Evolutionary conservation across 1,140 invertebrate genomes (phyloP).

Genomic region (Scaptodrosophila lebanonensis): DNA sequence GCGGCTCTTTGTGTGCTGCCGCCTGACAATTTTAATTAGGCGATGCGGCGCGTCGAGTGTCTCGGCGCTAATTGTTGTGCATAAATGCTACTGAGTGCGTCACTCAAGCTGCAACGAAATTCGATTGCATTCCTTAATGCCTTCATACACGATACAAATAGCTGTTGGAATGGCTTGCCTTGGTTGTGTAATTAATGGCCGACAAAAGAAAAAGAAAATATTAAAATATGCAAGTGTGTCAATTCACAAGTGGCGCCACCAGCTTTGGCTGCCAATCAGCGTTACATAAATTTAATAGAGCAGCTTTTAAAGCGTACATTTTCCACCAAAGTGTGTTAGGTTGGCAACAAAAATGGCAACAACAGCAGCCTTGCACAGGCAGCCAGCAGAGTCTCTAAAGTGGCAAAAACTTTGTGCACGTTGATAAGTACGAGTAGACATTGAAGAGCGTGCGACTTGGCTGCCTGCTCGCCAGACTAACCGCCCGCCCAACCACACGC

Average conservation of each 20-base stretch:
- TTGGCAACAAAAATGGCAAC: slow-evolving; percentile 41
- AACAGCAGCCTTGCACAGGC: slow-evolving; percentile 35
- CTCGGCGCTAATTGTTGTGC: slow-evolving; percentile 23
- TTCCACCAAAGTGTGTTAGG: slow-evolving; percentile 2
- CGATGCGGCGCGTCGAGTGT: slow-evolving; percentile 26
- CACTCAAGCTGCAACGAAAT: background rate
- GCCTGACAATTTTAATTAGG: slow-evolving; percentile 33
- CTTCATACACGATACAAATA: slow-evolving; percentile 1
- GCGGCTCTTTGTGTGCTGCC: no score
- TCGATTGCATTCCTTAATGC: slow-evolving; percentile 6
- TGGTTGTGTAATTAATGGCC: slow-evolving; percentile 36
- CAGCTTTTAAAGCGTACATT: slow-evolving; percentile 45
- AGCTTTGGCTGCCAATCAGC: slow-evolving; percentile 9
- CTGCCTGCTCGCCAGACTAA: background rate
- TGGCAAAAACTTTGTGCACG: slow-evolving; percentile 60
- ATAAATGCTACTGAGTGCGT: slow-evolving; percentile 10
- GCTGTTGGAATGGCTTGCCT: slow-evolving; percentile 6
- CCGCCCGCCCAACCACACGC: background rate
- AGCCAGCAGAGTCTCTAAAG: slow-evolving; percentile 48
- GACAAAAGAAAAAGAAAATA: slow-evolving; percentile 29
- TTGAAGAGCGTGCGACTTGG: background rate
- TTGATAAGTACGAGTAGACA: slow-evolving; percentile 43
- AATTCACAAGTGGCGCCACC: no score
- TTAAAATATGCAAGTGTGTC: slow-evolving; percentile 20
- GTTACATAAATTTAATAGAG: slow-evolving; percentile 14